Evolutionary conservation across 2,113 vertebrate genomes (phyloP).

Genomic region (Pyxicephalus adspersus): DNA sequence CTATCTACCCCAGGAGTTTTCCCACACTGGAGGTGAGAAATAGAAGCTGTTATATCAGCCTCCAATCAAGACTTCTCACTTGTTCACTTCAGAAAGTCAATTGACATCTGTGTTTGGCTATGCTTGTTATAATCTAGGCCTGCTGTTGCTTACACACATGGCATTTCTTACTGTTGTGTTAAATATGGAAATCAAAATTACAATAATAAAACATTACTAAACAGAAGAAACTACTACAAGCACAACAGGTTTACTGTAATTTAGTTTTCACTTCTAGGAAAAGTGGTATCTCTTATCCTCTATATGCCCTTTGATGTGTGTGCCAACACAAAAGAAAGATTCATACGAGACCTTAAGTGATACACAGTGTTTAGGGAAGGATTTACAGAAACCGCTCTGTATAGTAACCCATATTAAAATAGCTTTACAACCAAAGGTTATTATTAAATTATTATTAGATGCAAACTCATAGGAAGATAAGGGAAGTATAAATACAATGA

Average conservation of each 20-base stretch:
- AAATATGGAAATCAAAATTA: not conserved
- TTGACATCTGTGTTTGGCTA: no score
- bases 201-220: not conserved
- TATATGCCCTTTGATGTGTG: constrained; percentile 17
- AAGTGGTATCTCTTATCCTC: not conserved
- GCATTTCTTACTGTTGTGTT: not conserved
- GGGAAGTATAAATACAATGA: no score
- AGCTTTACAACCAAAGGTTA: not conserved
- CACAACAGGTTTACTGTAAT: not conserved
- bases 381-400: not conserved
- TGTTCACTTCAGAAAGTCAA: no score
- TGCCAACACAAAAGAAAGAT: constrained; percentile 14
- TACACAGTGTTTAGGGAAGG: not conserved
- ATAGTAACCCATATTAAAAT: not conserved
- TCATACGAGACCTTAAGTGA: not conserved
- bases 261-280: constrained; percentile 22
- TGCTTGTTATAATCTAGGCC: no score
- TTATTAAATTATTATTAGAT: not conserved
- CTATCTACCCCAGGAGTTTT: no score
- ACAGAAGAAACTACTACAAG: not conserved
- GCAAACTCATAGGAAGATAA: not conserved
- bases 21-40: no score
- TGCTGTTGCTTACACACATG: no score
- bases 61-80: no score
- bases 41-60: no score